Evolutionary conservation across 2,888 invertebrate species (phyloP), one percentile per base, ranked within the genome.

Genomic region (Drosophila austrosaltans): DNA sequence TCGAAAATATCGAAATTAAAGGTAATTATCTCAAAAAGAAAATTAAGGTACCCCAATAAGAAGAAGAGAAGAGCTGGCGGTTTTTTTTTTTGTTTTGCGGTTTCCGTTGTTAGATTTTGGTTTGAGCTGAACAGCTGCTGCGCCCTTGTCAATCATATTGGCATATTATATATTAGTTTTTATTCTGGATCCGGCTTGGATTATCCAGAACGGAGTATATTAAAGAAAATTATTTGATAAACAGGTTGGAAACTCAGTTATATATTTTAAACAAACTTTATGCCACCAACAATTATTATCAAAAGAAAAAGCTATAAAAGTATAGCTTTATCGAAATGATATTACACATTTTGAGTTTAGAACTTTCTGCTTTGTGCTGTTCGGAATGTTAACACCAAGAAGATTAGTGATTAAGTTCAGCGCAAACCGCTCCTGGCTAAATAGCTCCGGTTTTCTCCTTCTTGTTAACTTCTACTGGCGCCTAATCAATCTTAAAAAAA

Each of bases 31-130:
- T 63, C 57, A 53, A 53, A 63, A 40, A 56, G 39, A 69, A 85
- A 86, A 83, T 86, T 86, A 76, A 81, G 87, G 87, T 44, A 53
- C 36, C 36, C 57, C 20, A 63, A 63, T 60, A 57, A 64, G 62
- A 28, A 28, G 30, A 62, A 56, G 56, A 42, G 58, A 62, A 60
- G 61, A 61, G 60, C 65, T 63, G 36, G n/a, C 7, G 56, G 16
- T 16, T 16, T 65, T 62, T 58, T 73, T 69, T 77, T 71, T 36
- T 30, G 6, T 36, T 36, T 69, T 85, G 87, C 70, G 83, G 86
- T 85, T 85, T 85, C 86, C 81, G 79, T 66, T 74, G 42, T 25
- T 48, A 48, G 48, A 48, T 42, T 42, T 42, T 16, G 5, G 40
- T 40, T 42, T 42, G 5, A 6, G 48, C 32, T 4, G 12, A 48